These are phyloP conservation scores for Lasioglossum leucozonium DNA, from an alignment of 2,888 invertebrate genomes.

Conservation along the genomic window DNA sequence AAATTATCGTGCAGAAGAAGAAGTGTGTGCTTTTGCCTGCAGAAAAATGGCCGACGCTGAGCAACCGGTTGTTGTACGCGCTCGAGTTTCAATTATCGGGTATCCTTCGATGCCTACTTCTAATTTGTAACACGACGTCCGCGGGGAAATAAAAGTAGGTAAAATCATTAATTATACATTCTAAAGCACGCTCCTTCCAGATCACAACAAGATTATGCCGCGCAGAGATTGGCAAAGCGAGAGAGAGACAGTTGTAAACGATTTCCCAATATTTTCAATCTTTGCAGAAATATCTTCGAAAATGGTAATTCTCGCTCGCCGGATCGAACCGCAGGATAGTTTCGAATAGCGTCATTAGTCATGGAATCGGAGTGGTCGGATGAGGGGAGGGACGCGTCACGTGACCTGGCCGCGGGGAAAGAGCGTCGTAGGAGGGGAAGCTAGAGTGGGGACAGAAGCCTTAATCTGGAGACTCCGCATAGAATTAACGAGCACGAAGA, in stretches of 20 bases:
- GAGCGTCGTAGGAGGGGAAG: too few relatives aligned
- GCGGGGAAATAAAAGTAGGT: slow-evolving; percentile 64
- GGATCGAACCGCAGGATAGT: too few relatives aligned
- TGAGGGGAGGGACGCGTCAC: too few relatives aligned
- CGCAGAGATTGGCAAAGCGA: too few relatives aligned
- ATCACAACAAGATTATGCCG: slow-evolving; percentile 53
- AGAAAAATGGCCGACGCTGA: background rate
- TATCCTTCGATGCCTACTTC: slow-evolving; percentile 23
- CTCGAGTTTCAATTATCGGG: background rate
- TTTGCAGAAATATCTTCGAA: too few relatives aligned
- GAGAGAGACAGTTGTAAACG: too few relatives aligned
- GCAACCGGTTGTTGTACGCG: background rate
- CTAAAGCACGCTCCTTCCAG: slow-evolving; percentile 53
- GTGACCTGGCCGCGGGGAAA: too few relatives aligned
- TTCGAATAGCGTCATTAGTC: too few relatives aligned
- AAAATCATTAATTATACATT: slow-evolving; percentile 76
- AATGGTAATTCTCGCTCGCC: too few relatives aligned
- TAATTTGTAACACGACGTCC: slow-evolving; percentile 25
- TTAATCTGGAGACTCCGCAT: background rate
- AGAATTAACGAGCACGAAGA: background rate
- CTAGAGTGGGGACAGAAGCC: too few relatives aligned
- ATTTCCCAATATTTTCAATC: too few relatives aligned
- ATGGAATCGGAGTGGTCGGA: too few relatives aligned
- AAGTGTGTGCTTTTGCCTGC: background rate
- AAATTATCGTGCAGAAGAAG: background rate